These are phyloP conservation scores for Ailurus styani DNA, from an alignment of 2,113 vertebrate species.

Conservation along the genomic window DNA sequence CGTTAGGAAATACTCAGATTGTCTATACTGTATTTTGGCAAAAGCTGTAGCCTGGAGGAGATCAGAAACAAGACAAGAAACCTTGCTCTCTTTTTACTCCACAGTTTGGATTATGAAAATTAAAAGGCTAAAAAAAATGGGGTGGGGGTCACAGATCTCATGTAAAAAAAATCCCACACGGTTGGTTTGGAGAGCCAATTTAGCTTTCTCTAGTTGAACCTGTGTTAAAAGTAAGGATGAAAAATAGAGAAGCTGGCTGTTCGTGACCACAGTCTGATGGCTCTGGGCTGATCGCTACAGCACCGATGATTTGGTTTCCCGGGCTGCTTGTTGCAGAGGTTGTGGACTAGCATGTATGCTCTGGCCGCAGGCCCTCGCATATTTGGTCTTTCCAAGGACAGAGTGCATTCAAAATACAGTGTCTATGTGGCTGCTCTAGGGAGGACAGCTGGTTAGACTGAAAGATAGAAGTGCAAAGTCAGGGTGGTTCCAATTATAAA, in stretches of 20 bases:
- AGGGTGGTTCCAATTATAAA: not conserved
- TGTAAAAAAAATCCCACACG: not conserved
- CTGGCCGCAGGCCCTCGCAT: no score
- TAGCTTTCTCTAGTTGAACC: not conserved
- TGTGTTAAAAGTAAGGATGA: not conserved
- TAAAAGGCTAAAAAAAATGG: not conserved
- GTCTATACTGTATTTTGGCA: not conserved
- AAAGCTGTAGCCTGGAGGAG: not conserved
- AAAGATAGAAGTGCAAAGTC: not conserved
- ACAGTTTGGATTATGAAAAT: not conserved
- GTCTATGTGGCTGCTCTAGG: rapidly evolving
- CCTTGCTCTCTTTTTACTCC: not conserved
- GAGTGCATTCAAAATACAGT: rapidly evolving
- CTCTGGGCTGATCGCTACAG: not conserved
- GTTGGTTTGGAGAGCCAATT: not conserved
- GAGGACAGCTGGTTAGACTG: not conserved
- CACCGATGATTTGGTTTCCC: not conserved
- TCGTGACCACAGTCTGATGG: rapidly evolving
- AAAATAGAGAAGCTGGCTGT: not conserved
- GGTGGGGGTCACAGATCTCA: rapidly evolving
- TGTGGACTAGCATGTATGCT: rapidly evolving
- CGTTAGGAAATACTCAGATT: not conserved
- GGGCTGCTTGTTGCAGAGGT: not conserved
- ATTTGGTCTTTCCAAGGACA: not conserved
- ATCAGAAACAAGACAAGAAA: not conserved